Conservation (phyloP, 2,888 invertebrate species). For the Erynnis tages region DNA sequence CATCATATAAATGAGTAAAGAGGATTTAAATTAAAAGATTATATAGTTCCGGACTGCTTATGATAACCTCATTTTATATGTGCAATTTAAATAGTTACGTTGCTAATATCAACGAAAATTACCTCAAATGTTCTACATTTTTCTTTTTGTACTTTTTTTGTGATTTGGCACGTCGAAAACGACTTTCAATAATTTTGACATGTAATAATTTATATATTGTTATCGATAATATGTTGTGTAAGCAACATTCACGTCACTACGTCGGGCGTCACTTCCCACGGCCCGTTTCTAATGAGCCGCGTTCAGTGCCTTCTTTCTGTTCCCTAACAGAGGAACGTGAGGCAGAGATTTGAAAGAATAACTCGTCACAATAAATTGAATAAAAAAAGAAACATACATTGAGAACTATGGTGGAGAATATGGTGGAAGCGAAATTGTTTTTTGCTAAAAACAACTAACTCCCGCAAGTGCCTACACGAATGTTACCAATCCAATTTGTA, state of each 20-base stretch:
- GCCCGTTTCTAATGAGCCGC: conserved; percentile 76
- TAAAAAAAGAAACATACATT: not conserved
- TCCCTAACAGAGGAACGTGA: conserved; percentile 49
- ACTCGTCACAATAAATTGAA: not conserved
- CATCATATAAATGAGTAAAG: too few species aligned
- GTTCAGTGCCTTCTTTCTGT: conserved; percentile 63
- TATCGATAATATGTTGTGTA: conserved; percentile 6
- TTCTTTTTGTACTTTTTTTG: too few species aligned
- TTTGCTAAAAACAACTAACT: not conserved
- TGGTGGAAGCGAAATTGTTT: not conserved
- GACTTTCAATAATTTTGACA: too few species aligned
- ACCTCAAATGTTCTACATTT: too few species aligned
- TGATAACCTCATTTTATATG: too few species aligned
- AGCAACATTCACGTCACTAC: conserved; percentile 45
- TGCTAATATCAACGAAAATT: too few species aligned
- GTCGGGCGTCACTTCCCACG: conserved; percentile 63
- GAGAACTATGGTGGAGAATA: not conserved
- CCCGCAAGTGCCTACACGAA: conserved; percentile 3
- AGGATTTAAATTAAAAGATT: too few species aligned
- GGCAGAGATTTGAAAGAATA: conserved; percentile 34
- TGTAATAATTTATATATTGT: not conserved
- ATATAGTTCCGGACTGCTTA: too few species aligned
- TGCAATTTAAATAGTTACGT: too few species aligned
- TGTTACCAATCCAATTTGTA: conserved; percentile 15
- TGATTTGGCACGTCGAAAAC: too few species aligned